These are phyloP conservation scores for Rhogogaster chlorosoma DNA, from an alignment of 2,888 invertebrate species.

Conservation along the genomic window DNA sequence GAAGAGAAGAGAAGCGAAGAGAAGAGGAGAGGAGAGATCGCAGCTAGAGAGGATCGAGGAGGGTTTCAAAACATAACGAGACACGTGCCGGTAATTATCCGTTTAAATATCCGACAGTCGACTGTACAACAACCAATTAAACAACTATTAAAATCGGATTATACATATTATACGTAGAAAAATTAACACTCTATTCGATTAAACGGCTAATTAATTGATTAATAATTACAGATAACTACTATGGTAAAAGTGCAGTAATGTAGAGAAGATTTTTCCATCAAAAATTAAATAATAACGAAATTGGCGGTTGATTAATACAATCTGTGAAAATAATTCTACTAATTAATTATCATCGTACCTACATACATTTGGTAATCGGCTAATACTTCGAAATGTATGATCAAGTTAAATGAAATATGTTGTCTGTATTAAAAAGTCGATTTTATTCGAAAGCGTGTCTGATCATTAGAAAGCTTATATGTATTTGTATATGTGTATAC, in stretches of 20 bases:
- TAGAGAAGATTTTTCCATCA: too few species aligned
- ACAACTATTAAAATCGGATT: background rate
- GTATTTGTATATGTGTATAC: background rate
- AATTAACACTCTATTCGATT: background rate
- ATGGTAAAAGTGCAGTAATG: too few species aligned
- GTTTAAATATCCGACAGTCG: background rate
- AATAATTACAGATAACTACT: background rate
- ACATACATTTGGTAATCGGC: too few species aligned
- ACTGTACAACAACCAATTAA: background rate
- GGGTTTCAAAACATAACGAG: background rate
- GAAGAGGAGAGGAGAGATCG: background rate
- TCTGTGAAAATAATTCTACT: too few species aligned
- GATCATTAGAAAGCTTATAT: background rate
- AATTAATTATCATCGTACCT: too few species aligned
- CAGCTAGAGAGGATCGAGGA: background rate
- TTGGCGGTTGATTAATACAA: too few species aligned
- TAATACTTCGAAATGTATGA: too few species aligned
- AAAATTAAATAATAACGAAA: too few species aligned
- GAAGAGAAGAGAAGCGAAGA: background rate
- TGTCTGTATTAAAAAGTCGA: background rate
- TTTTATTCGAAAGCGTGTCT: background rate
- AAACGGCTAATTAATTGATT: background rate
- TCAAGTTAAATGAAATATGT: too few species aligned
- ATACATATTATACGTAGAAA: background rate
- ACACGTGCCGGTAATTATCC: slow-evolving; percentile 6